Base-by-base conservation (phyloP, 2,797 vertebrate species). In the Pachyuromys duprasi region DNA sequence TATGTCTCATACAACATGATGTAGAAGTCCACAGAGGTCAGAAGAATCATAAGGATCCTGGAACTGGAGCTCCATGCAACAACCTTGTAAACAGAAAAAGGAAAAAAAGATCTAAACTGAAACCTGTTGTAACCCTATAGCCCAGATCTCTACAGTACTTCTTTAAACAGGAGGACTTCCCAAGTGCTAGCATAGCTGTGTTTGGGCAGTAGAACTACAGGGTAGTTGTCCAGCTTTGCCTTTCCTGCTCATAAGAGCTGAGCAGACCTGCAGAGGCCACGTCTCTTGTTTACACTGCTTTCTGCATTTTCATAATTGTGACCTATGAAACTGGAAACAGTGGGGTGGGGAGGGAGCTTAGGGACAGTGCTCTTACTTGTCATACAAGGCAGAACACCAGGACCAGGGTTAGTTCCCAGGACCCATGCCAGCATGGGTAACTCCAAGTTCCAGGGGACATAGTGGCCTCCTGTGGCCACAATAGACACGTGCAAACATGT, bases 111-210 rank as follows among this genome's bases (percentile, higher is more conserved):
- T 49, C 74, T 31, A 33, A 63, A 93, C n/a, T 36, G 36, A 91
- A 74, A 14, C 22, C 13, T 92, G 55, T 14, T 26, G 33, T 39
- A 15, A 82, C 17, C 33, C 11, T 31, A 2, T 18, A 53, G 17
- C n/a, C 4, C 18, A 53, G 62, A 82, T 36, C 24, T 15, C 9
- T 53, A 20, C 13, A 33, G 11, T 26, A 13, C 83, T 69, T 69
- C 24, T 69, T 65, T 74, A 67, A 18, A 31, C 84, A 69, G 39
- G 53, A 70, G 4, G 2, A 60, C n/a, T 78, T 45, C n/a, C 20
- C 3, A n/a, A 53, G 42, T 33, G 5, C 18, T 72, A 2, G 11
- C 3, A 1, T 5, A 15, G 9, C 4, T 8, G 2, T 33, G 28
- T 39, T 5, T 22, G 18, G 80, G 45, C 42, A 53, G 36, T 17